Evolutionary conservation across 2,888 invertebrate genomes (phyloP), one percentile per base, ranked within the genome.

Genomic region (Serripes groenlandicus): DNA sequence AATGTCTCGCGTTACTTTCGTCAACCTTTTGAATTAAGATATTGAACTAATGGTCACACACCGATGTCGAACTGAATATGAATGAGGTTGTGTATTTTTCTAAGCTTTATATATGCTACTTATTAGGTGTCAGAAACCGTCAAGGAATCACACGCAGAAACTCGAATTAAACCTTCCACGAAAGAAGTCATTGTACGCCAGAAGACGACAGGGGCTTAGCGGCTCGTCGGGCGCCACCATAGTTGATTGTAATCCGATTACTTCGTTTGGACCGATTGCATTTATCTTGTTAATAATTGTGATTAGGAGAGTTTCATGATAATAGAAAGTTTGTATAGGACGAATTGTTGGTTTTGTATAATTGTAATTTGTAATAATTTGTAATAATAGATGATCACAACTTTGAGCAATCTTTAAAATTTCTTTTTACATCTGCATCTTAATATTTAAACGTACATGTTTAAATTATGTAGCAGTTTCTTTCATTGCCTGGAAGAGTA

Each of bases 261-360:
- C 11, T 1, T 1, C 32, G 32, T 42, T 66, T 42, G 9, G 66
- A 42, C 66, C 66, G 26, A 66, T 26, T 15, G 42, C 66, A 66
- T 42, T n/a, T 66, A 37, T 42, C 66, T 42, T 68, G 35, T 34
- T 30, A 23, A 23, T 74, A 73, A 78, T 78, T 78, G 69, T 69
- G 73, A 78, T 78, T 78, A 78, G 56, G 34, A 54, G 60, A 66
- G 68, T 49, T 35, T 35, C 42, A 71, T 30, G 58, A 66, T 42
- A 42, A 66, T 42, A 56, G 66, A 66, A 66, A 23, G 66, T 66
- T 37, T 42, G 37, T 15, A 23, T n/a, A 1, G 0, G 42, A 9
- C 23, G 18, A 28, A 66, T 26, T 42, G 23, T 37, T 37, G 42
- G 26, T 23, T 42, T 66, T 66, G 34, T 35, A 42, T 42, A 66